Base-by-base conservation (phyloP, 1,140 invertebrate species). In the Araneus ventricosus region DNA sequence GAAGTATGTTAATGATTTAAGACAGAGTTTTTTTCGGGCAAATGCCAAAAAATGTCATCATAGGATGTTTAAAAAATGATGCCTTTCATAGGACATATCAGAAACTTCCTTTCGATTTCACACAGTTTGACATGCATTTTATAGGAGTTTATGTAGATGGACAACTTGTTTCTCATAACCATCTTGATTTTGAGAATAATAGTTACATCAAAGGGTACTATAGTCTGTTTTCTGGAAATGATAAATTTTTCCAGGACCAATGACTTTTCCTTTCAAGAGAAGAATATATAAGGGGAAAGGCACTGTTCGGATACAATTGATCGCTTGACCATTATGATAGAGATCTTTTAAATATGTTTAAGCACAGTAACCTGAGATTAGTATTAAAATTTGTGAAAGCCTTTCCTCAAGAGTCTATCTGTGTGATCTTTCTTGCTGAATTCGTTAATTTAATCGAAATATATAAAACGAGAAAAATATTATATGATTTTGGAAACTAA, bases 1-100 rank as follows among this genome's bases (percentile, higher is more conserved):
- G 88, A 52, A 90, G 37, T 80, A 79, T 57, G 27, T 61, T 45
- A 1, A 14, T 90, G 8, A 22, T 90, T 17, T 22, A 80, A 27
- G 85, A 90, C 17, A 91, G 87, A 57, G 10, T 93, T 67, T 91
- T 93, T 24, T 30, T 22, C 45, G 75, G 85, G 39, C 7, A 70
- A 24, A 41, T 89, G 27, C 91, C 86, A 41, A 63, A 90, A 30
- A 45, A 63, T 63, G 24, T 89, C 22, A 20, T 89, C 22, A 79
- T 93, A 37, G 79, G 39, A 5, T 89, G 70, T 24, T 4, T 93
- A 7, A 57, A 93, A 27, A 61, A 70, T 22, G 30, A 88, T n/a
- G 22, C 85, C 6, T 87, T 88, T 39, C 20, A 22, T 52, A 75
- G 79, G 7, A 45, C 22, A 24, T 93, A 34, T 24, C 4, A 27